Percentiles rank a stretch among this genome's conserved stretches.
Conservation (phyloP, 1,140 invertebrate species). For the Lanistes nyassanus region DNA sequence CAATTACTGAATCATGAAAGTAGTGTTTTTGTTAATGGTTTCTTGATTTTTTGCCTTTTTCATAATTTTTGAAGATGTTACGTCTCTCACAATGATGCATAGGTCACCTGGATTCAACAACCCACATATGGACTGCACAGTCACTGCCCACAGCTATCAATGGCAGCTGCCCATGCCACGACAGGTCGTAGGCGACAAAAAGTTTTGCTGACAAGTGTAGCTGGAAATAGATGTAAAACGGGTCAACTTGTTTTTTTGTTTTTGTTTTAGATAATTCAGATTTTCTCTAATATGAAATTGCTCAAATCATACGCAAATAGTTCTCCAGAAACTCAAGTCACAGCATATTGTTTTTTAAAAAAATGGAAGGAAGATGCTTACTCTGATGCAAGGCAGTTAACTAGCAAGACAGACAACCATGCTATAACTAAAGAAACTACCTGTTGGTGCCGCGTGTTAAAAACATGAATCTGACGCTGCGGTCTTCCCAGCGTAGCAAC, state of each 20-base stretch:
- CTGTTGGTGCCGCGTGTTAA: slow-evolving; percentile 62
- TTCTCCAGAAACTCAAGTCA: background rate
- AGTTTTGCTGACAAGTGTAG: slow-evolving; percentile 41
- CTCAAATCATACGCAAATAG: no score
- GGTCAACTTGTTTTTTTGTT: no score
- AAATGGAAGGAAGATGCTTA: no score
- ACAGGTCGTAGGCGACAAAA: slow-evolving; percentile 49
- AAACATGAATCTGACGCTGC: slow-evolving; percentile 60
- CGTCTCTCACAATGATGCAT: no score
- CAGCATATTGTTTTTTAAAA: background rate
- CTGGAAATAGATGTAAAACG: slow-evolving; percentile 42
- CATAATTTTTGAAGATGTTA: no score
- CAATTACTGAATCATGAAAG: no score
- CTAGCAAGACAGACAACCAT: background rate
- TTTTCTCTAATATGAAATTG: no score
- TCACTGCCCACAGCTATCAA: slow-evolving; percentile 58
- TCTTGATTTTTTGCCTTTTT: no score
- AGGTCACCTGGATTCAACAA: slow-evolving; percentile 36
- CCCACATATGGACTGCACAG: slow-evolving; percentile 51
- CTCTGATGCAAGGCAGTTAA: no score
- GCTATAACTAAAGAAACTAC: slow-evolving; percentile 33
- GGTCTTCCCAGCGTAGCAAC: slow-evolving; percentile 61
- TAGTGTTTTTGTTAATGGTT: no score
- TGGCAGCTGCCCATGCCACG: slow-evolving; percentile 54
- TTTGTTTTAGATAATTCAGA: no score